These are phyloP conservation scores for Corythornis vintsioides DNA, from an alignment of 2,113 vertebrate species.

Conservation along the genomic window DNA sequence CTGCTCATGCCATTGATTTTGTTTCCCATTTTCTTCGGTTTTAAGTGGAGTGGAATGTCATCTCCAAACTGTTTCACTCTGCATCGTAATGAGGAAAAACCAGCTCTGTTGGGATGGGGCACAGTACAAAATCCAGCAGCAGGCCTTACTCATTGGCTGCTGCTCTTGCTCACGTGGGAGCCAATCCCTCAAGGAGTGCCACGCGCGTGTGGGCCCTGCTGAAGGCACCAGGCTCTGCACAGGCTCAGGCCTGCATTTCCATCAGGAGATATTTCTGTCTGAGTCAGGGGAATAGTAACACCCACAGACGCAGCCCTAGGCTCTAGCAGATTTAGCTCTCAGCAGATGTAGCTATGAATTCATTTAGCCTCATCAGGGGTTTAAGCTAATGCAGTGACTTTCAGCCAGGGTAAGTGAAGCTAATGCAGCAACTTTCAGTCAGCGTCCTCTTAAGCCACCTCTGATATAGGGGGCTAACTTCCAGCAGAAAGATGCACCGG, in stretches of 20 bases:
- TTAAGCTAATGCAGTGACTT: neutral
- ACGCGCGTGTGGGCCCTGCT: neutral
- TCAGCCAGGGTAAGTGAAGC: neutral
- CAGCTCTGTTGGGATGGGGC: neutral
- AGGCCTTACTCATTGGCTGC: neutral
- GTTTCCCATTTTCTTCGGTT: neutral
- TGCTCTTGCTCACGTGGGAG: neutral
- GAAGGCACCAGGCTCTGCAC: neutral
- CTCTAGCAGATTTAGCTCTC: slow-evolving; percentile 43
- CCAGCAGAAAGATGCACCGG: neutral
- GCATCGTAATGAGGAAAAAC: neutral
- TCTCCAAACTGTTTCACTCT: neutral
- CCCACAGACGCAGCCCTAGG: slow-evolving; percentile 45
- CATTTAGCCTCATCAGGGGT: neutral
- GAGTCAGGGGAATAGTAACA: slow-evolving; percentile 59
- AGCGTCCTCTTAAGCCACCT: neutral
- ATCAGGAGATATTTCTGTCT: slow-evolving; percentile 15
- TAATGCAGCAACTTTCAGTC: neutral
- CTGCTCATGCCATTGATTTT: neutral
- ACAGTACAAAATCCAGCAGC: slow-evolving; percentile 24
- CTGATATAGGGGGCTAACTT: neutral
- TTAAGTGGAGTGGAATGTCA: neutral
- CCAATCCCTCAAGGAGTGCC: slow-evolving; percentile 11
- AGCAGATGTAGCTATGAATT: slow-evolving; percentile 51
- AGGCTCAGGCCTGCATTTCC: slow-evolving; percentile 2